These are phyloP conservation scores for Drosophila engyochracea DNA, from an alignment of 2,888 invertebrate genomes.

Conservation along the genomic window DNA sequence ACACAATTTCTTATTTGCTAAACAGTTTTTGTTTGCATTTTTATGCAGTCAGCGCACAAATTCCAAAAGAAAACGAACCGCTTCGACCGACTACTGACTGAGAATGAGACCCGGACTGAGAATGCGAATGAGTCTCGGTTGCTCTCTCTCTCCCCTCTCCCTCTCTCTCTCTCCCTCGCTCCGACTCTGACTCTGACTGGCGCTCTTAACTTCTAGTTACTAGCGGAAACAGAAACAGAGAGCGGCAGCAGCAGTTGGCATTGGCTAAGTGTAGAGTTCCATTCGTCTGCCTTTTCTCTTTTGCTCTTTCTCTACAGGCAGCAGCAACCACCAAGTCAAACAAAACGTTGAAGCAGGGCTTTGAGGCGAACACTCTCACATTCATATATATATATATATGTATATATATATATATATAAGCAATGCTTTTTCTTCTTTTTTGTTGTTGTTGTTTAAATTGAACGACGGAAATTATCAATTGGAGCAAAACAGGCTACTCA, in stretches of 20 bases:
- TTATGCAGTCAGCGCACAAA: slow-evolving; percentile 49
- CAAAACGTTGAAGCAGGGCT: slow-evolving; percentile 67
- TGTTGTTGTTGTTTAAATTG: slow-evolving; percentile 56
- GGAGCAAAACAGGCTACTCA: slow-evolving; percentile 50
- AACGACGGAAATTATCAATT: slow-evolving; percentile 76
- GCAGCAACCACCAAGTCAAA: slow-evolving; percentile 52
- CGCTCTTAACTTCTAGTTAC: slow-evolving; percentile 72
- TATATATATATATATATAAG: neutral
- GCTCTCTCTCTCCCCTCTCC: neutral
- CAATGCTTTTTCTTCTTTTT: slow-evolving; percentile 22
- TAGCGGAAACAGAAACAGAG: slow-evolving; percentile 40
- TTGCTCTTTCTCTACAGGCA: slow-evolving; percentile 13
- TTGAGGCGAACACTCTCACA: slow-evolving; percentile 38
- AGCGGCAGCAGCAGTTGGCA: slow-evolving; percentile 31
- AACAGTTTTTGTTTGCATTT: slow-evolving; percentile 40
- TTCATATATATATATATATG: neutral
- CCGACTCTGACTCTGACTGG: slow-evolving; percentile 15
- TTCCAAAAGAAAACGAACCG: slow-evolving; percentile 45
- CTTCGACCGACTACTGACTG: slow-evolving; percentile 48
- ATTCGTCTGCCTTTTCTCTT: slow-evolving; percentile 16
- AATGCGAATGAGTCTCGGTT: slow-evolving; percentile 12
- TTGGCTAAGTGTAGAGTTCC: slow-evolving; percentile 54
- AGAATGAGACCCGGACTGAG: slow-evolving; percentile 21
- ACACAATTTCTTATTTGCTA: slow-evolving; percentile 38
- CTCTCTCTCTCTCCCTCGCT: slow-evolving; percentile 4